Conservation (phyloP, 2,113 vertebrate species). For the Gallinago paraguaiae region DNA sequence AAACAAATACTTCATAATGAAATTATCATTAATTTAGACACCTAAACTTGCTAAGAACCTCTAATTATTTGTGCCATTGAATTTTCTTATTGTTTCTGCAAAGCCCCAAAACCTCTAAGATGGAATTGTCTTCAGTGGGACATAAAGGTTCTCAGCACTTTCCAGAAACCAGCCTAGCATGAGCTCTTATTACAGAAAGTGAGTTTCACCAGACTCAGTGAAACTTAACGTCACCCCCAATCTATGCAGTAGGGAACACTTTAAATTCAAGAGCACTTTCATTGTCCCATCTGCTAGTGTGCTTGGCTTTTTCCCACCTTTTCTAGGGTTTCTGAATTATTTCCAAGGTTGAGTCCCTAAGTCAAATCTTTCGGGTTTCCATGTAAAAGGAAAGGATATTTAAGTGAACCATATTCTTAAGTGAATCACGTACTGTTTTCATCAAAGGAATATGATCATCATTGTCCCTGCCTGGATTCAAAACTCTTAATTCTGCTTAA, state of each 20-base stretch:
- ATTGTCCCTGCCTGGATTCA: not conserved
- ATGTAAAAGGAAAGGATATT: not conserved
- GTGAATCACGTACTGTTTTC: not conserved
- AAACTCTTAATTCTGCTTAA: not conserved
- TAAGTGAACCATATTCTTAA: not conserved
- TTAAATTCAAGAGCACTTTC: not conserved
- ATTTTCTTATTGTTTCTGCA: not conserved
- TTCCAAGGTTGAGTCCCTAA: not conserved
- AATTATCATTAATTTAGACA: not conserved
- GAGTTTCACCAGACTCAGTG: not conserved
- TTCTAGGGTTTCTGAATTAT: not conserved
- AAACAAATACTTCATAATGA: not conserved
- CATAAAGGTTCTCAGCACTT: not conserved
- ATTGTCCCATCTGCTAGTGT: not conserved
- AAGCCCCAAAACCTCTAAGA: not conserved
- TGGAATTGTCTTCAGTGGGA: not conserved
- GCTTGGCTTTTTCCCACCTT: not conserved
- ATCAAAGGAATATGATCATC: not conserved
- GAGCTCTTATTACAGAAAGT: not conserved
- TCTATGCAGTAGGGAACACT: not conserved
- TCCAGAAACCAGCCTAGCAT: not conserved
- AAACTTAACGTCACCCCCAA: not conserved
- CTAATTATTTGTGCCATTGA: not conserved
- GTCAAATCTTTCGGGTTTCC: not conserved
- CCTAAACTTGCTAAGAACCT: not conserved